Evolutionary conservation across 2,888 invertebrate genomes (phyloP).

Genomic region (Drosophila histrio): DNA sequence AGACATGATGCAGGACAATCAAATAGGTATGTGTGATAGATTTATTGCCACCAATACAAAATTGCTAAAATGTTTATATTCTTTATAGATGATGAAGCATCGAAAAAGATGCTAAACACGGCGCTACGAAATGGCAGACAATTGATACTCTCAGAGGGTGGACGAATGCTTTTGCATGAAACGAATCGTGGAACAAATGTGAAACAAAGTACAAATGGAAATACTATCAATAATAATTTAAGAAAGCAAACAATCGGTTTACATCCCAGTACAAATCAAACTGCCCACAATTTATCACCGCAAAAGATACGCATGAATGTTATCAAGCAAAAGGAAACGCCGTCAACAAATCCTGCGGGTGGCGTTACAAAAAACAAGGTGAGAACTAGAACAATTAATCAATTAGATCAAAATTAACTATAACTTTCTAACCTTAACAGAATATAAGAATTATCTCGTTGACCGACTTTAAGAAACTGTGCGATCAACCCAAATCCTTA

Average conservation of each 20-base stretch:
- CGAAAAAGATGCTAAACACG: slow-evolving; percentile 89
- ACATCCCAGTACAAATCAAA: slow-evolving; percentile 37
- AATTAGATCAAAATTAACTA: too few species aligned
- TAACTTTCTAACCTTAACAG: slow-evolving; percentile 48
- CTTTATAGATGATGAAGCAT: slow-evolving; percentile 86
- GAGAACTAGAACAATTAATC: too few species aligned
- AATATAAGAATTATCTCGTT: slow-evolving; percentile 83
- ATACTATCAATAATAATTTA: slow-evolving; percentile 37
- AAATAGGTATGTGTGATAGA: slow-evolving; percentile 23
- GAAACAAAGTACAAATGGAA: slow-evolving; percentile 51
- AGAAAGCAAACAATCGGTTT: slow-evolving; percentile 45
- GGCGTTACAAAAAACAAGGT: slow-evolving; percentile 73
- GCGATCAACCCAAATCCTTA: slow-evolving; percentile 77
- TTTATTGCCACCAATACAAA: background rate
- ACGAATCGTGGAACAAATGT: slow-evolving; percentile 61
- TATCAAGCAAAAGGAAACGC: slow-evolving; percentile 64
- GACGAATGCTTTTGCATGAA: slow-evolving; percentile 89
- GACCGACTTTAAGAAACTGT: slow-evolving; percentile 83
- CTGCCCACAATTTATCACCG: slow-evolving; percentile 45
- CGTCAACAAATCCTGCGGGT: slow-evolving; percentile 21
- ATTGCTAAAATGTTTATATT: too few species aligned
- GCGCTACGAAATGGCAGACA: slow-evolving; percentile 94
- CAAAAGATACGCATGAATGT: slow-evolving; percentile 74
- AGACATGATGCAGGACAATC: slow-evolving; percentile 90
- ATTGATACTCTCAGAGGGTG: slow-evolving; percentile 93